A percentile compares a stretch with the other conserved stretches of the same genome.
Conservation (phyloP, 2,888 invertebrate genomes). For the Brachynemurus nebulosus region DNA sequence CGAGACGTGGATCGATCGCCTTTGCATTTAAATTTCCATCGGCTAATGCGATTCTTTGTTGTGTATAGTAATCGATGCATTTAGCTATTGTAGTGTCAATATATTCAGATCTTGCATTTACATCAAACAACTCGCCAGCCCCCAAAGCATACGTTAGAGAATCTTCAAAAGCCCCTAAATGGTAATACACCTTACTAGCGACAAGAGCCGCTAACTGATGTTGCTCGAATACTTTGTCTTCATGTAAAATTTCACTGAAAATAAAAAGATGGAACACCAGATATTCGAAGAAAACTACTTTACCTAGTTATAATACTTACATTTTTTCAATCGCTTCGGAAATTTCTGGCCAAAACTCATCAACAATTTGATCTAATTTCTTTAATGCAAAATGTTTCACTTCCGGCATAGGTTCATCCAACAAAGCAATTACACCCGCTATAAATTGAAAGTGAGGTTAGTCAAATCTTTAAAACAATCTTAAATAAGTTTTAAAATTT, state of each 20-base stretch:
- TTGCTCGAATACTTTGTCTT: slow-evolving; percentile 77
- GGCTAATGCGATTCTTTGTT: slow-evolving; percentile 62
- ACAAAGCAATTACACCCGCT: slow-evolving; percentile 89
- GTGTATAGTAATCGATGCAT: slow-evolving; percentile 94
- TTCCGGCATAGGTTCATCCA: slow-evolving; percentile 89
- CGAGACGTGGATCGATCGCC: slow-evolving; percentile 66
- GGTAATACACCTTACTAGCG: slow-evolving; percentile 97
- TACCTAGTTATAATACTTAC: slow-evolving; percentile 32
- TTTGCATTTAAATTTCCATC: slow-evolving; percentile 52
- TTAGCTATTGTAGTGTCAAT: slow-evolving; percentile 96
- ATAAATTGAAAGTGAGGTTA: slow-evolving; percentile 10
- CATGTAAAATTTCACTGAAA: slow-evolving; percentile 79
- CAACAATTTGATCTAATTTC: slow-evolving; percentile 85
- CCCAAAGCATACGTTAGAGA: slow-evolving; percentile 95
- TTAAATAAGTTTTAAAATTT: no score
- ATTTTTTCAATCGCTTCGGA: slow-evolving; percentile 96
- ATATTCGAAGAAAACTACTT: neutral
- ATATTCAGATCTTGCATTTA: slow-evolving; percentile 87
- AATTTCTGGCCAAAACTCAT: slow-evolving; percentile 98
- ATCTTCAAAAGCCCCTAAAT: slow-evolving; percentile 92
- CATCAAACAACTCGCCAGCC: slow-evolving; percentile 89
- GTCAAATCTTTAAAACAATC: no score
- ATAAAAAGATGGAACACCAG: slow-evolving; percentile 9
- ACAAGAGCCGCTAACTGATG: slow-evolving; percentile 91
- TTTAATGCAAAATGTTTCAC: slow-evolving; percentile 87